phyloP scores from a whole-genome alignment of 2,797 vertebrate species.

The Danio jaintianensis region DNA sequence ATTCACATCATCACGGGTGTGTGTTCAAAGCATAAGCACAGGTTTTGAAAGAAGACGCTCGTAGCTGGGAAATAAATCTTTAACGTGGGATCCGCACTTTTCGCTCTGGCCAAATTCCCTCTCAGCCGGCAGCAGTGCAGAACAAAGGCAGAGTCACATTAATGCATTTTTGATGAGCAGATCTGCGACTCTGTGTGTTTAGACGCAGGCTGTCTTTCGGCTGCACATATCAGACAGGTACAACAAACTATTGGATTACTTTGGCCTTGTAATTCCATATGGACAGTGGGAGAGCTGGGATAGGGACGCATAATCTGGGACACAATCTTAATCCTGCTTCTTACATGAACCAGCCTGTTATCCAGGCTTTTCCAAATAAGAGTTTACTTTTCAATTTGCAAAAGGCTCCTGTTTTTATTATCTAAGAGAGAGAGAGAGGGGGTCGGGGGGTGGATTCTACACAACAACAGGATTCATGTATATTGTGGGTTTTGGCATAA shows the following conservation, averaged over 20 bases:
- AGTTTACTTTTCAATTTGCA: constrained; percentile 46
- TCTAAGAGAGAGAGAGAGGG: background rate
- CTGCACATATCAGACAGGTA: constrained; percentile 45
- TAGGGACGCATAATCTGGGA: constrained; percentile 45
- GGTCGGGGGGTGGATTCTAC: background rate
- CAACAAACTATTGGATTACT: constrained; percentile 62
- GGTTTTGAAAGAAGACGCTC: constrained; percentile 30
- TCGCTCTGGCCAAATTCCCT: constrained; percentile 27
- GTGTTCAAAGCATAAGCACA: constrained; percentile 44
- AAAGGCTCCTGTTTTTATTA: constrained; percentile 57
- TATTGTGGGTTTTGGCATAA: background rate
- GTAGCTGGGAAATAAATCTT: constrained; percentile 38
- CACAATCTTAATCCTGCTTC: constrained; percentile 54
- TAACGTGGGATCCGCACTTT: constrained; percentile 26
- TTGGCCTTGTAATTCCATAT: constrained; percentile 39
- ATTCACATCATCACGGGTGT: constrained; percentile 16
- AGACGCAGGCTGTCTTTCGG: constrained; percentile 17
- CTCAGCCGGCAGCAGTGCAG: constrained; percentile 42
- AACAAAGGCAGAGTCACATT: constrained; percentile 63
- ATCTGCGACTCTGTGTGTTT: constrained; percentile 40
- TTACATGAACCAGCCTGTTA: constrained; percentile 57
- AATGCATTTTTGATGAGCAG: constrained; percentile 73
- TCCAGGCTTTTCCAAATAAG: constrained; percentile 52
- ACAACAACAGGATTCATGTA: background rate
- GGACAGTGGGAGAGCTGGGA: constrained; percentile 35